Conservation (phyloP, 2,113 vertebrate genomes). For the Forbesichthys agassizii region DNA sequence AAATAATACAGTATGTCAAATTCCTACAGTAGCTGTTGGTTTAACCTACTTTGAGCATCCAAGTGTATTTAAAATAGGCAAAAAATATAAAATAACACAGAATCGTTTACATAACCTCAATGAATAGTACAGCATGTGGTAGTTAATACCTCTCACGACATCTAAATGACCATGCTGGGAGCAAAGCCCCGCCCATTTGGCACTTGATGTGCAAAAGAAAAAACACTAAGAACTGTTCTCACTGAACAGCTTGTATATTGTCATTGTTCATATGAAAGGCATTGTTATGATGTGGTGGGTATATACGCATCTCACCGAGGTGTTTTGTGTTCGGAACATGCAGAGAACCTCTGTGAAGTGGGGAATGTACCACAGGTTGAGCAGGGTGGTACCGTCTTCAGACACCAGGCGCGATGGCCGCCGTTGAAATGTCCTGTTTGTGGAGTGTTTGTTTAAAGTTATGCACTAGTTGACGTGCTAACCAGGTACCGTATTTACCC, state of each 20-base stretch:
- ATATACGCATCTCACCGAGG: constrained; percentile 67
- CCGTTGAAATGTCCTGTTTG: constrained; percentile 59
- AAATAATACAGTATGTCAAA: too few relatives aligned
- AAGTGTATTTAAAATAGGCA: too few relatives aligned
- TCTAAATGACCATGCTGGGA: not conserved
- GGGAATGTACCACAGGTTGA: constrained; percentile 79
- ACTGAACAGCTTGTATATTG: not conserved
- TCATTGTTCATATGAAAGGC: not conserved
- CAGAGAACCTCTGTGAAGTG: constrained; percentile 71
- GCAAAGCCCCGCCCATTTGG: not conserved
- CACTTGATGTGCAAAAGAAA: not conserved
- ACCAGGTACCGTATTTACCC: too few relatives aligned
- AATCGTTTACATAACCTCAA: too few relatives aligned
- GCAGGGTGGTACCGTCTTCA: constrained; percentile 64
- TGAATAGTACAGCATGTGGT: not conserved
- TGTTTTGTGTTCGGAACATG: constrained; percentile 74
- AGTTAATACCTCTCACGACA: not conserved
- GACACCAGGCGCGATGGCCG: constrained; percentile 61
- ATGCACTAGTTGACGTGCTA: too few relatives aligned
- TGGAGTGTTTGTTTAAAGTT: not conserved
- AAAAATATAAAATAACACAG: too few relatives aligned
- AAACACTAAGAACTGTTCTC: not conserved
- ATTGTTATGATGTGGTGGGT: constrained; percentile 2
- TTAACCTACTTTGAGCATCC: too few relatives aligned
- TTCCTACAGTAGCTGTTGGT: too few relatives aligned